phyloP scores from a whole-genome alignment of 1,140 invertebrate genomes.

The Drosophila equinoxialis region DNA sequence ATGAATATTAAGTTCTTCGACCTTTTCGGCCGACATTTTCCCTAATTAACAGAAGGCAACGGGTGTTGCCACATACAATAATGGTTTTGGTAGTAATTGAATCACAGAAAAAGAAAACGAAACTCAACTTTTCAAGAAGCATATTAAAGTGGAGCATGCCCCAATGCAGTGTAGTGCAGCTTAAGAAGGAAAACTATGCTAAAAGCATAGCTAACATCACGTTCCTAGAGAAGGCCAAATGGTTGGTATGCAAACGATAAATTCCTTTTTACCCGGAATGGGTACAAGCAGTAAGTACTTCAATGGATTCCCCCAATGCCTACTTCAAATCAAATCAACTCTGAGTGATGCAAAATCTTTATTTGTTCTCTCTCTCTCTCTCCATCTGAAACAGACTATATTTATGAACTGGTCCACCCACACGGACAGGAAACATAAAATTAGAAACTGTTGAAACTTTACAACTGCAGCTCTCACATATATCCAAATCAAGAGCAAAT shows the following conservation, averaged over 20 bases:
- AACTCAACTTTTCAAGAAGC: too few relatives aligned
- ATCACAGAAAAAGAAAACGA: slow-evolving; percentile 16
- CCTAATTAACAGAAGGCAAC: slow-evolving; percentile 61
- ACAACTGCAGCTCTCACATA: slow-evolving; percentile 40
- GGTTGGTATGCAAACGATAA: slow-evolving; percentile 5
- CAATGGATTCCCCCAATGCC: too few relatives aligned
- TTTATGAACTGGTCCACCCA: neutral
- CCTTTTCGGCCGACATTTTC: slow-evolving; percentile 16
- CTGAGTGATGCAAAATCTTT: slow-evolving; percentile 8
- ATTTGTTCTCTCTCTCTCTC: neutral
- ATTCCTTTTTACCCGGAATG: neutral
- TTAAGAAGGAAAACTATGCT: neutral
- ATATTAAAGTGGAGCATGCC: too few relatives aligned
- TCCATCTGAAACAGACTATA: neutral
- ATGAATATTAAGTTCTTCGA: slow-evolving; percentile 26
- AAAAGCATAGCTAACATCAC: slow-evolving; percentile 4
- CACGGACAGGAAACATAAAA: slow-evolving; percentile 25
- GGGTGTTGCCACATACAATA: neutral
- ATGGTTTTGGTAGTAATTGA: slow-evolving; percentile 39
- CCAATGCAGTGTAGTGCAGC: slow-evolving; percentile 15
- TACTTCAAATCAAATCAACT: neutral
- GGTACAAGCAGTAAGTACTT: too few relatives aligned
- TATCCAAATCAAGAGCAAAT: slow-evolving; percentile 65
- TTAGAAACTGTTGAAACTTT: neutral
- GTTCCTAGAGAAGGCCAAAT: neutral